Evolutionary conservation across 2,113 vertebrate species (phyloP).

Genomic region (Bufo bufo): DNA sequence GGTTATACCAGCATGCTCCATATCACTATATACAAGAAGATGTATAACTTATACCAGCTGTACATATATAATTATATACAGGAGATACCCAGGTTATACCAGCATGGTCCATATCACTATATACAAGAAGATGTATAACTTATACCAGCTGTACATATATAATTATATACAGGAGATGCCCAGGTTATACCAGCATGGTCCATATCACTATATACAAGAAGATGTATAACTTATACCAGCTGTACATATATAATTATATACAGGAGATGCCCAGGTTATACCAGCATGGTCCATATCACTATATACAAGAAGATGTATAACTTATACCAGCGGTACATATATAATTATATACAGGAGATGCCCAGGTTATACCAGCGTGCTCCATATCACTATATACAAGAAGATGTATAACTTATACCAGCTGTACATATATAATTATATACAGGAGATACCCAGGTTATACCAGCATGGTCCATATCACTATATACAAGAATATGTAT

Average conservation of each 20-base stretch:
- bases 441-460: too few relatives aligned
- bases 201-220: background rate
- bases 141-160: constrained; percentile 2
- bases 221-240: background rate
- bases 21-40: too few relatives aligned
- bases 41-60: background rate
- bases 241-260: background rate
- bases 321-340: too few relatives aligned
- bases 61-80: background rate
- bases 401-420: too few relatives aligned
- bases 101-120: background rate
- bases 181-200: background rate
- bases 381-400: too few relatives aligned
- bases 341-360: too few relatives aligned
- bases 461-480: too few relatives aligned
- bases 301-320: too few relatives aligned
- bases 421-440: too few relatives aligned
- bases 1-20: background rate
- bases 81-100: background rate
- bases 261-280: background rate
- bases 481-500: too few relatives aligned
- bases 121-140: background rate
- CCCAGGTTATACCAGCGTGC: too few relatives aligned
- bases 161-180: background rate
- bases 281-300: too few relatives aligned